A percentile compares a stretch with the other conserved stretches of the same genome.
Evolutionary conservation across 2,888 invertebrate genomes (phyloP).

Genomic region (Xylota sylvarum): DNA sequence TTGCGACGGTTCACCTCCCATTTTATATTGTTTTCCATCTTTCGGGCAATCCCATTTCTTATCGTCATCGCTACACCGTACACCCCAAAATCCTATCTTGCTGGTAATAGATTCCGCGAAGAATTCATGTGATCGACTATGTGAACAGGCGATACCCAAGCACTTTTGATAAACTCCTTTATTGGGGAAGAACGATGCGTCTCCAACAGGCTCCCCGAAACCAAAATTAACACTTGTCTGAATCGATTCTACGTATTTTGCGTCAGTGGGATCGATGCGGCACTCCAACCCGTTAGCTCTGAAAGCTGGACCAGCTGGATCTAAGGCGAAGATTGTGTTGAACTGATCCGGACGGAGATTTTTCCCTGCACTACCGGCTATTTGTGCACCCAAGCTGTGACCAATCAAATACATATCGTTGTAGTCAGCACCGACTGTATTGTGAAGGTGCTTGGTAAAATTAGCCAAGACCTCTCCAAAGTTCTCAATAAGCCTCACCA

Average conservation of each 20-base stretch:
- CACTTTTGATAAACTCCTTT: conserved; percentile 84
- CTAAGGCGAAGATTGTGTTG: conserved; percentile 83
- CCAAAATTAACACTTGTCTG: conserved; percentile 84
- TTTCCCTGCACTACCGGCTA: conserved; percentile 84
- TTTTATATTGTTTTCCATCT: conserved; percentile 81
- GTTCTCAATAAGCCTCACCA: conserved; percentile 82
- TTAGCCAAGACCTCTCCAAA: conserved; percentile 81
- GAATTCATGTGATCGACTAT: conserved; percentile 82
- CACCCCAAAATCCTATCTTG: conserved; percentile 82
- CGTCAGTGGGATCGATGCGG: conserved; percentile 83
- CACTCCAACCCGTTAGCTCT: conserved; percentile 79
- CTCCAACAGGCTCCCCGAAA: conserved; percentile 82
- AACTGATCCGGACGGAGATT: conserved; percentile 80
- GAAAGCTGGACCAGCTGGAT: conserved; percentile 84
- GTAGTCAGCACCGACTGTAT: conserved; percentile 78
- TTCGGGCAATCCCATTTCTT: conserved; percentile 80
- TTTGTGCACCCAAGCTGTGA: conserved; percentile 85
- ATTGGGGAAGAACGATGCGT: conserved; percentile 85
- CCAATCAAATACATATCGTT: conserved; percentile 83
- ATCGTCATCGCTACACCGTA: conserved; percentile 79
- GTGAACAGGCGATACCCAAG: conserved; percentile 82
- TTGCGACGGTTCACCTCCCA: conserved; percentile 84
- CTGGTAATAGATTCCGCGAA: conserved; percentile 83
- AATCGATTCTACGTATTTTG: conserved; percentile 84
- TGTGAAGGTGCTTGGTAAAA: conserved; percentile 82